These are phyloP conservation scores for Polyommatus iphigenia DNA, from an alignment of 2,888 invertebrate genomes.

Conservation along the genomic window DNA sequence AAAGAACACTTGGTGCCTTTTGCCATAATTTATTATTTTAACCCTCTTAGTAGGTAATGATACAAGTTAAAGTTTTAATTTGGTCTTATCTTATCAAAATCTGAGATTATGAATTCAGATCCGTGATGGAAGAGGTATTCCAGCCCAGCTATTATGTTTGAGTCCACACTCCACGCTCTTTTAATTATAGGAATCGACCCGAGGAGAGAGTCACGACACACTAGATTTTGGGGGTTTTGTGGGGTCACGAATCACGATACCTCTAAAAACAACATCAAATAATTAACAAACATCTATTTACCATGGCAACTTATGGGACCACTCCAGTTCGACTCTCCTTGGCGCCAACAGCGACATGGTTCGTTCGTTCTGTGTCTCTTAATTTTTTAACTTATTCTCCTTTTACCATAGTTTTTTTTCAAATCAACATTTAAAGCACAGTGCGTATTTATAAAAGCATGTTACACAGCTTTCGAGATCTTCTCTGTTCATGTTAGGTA, in stretches of 20 bases:
- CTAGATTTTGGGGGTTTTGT: too few species aligned
- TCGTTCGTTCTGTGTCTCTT: constrained; percentile 22
- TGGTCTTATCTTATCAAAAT: too few species aligned
- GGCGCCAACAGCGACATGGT: constrained; percentile 72
- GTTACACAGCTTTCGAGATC: background rate
- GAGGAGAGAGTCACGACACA: too few species aligned
- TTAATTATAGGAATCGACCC: too few species aligned
- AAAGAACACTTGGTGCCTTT: too few species aligned
- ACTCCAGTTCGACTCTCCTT: constrained; percentile 67
- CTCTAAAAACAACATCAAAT: background rate
- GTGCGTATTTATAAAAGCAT: constrained; percentile 29
- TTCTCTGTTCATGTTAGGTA: constrained; percentile 25
- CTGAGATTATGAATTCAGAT: too few species aligned
- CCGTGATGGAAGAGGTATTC: too few species aligned
- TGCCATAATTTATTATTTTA: too few species aligned
- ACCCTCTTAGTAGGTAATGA: too few species aligned
- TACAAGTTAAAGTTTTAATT: too few species aligned
- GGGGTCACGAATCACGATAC: background rate
- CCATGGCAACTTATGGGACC: constrained; percentile 71
- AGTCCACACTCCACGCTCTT: too few species aligned
- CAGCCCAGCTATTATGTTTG: too few species aligned
- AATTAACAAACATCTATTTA: constrained; percentile 47
- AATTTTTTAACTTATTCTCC: background rate
- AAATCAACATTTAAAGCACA: constrained; percentile 20
- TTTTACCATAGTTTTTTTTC: constrained; percentile 23